These are phyloP conservation scores for Leguminivora glycinivorella DNA, from an alignment of 1,140 invertebrate genomes.

Conservation along the genomic window DNA sequence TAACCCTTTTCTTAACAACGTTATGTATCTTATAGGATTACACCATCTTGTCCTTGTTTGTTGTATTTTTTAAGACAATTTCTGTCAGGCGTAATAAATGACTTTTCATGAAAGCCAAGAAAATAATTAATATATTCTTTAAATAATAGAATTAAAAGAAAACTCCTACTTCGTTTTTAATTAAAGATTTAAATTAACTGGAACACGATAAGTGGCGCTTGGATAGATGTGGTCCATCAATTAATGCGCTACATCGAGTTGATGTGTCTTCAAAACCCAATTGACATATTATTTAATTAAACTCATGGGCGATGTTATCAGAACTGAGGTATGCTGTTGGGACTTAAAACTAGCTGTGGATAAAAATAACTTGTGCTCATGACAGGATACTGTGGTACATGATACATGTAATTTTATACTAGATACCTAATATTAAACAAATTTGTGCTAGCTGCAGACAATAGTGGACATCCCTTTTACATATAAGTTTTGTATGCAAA, in stretches of 20 bases:
- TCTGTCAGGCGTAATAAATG: too few relatives aligned
- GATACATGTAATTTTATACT: neutral
- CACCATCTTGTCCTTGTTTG: too few relatives aligned
- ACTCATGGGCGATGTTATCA: neutral
- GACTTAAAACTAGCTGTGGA: neutral
- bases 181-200: neutral
- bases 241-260: neutral
- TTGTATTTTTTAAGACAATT: too few relatives aligned
- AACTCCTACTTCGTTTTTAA: neutral
- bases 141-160: neutral
- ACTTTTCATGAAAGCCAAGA: too few relatives aligned
- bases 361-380: neutral
- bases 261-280: neutral
- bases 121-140: too few relatives aligned
- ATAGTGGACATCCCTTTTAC: too few relatives aligned
- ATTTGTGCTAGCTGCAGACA: too few relatives aligned
- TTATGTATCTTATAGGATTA: too few relatives aligned
- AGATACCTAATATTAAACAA: too few relatives aligned
- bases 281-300: neutral
- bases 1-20: too few relatives aligned
- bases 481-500: too few relatives aligned
- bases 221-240: conserved; percentile 6
- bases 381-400: neutral
- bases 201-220: neutral
- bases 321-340: neutral